A percentile compares a stretch with the other conserved stretches of the same genome.
Conservation (phyloP, 2,888 invertebrate genomes). For the Xestia xanthographa region DNA sequence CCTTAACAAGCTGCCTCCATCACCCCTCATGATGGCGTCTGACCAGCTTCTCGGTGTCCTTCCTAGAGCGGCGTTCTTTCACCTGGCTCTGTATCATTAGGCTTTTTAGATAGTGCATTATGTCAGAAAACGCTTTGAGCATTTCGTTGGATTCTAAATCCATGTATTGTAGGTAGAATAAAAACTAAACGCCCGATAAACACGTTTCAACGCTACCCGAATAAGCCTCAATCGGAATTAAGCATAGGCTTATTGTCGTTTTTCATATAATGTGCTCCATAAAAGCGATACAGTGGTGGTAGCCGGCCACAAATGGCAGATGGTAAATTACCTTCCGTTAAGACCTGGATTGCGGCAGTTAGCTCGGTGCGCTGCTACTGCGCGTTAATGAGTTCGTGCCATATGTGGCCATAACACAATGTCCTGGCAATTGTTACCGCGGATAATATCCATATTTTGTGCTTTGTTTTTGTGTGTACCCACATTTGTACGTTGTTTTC, state of each 20-base stretch:
- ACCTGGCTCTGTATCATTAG: not conserved
- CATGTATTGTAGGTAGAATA: not conserved
- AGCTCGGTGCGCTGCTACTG: constrained; percentile 74
- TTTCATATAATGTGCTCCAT: constrained; percentile 67
- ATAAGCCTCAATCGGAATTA: constrained; percentile 35
- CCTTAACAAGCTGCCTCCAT: not conserved
- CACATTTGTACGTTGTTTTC: constrained; percentile 39
- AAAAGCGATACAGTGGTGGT: constrained; percentile 67
- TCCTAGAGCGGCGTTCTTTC: not conserved
- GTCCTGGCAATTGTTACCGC: constrained; percentile 75
- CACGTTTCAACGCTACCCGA: constrained; percentile 26
- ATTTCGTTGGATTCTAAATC: not conserved
- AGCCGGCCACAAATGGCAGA: constrained; percentile 76
- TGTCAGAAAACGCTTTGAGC: not conserved
- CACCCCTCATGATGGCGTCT: not conserved
- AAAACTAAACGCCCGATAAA: constrained; percentile 48
- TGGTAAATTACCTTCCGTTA: constrained; percentile 84
- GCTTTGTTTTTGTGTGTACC: constrained; percentile 58
- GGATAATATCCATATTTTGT: constrained; percentile 67
- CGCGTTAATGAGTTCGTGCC: constrained; percentile 81
- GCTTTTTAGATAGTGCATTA: not conserved
- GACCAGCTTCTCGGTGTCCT: not conserved
- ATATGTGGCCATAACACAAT: constrained; percentile 79
- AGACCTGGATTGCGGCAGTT: constrained; percentile 84
- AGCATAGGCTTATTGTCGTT: constrained; percentile 58